Evolutionary conservation across 2,888 invertebrate genomes (phyloP).

Genomic region (Frankliniella intonsa): DNA sequence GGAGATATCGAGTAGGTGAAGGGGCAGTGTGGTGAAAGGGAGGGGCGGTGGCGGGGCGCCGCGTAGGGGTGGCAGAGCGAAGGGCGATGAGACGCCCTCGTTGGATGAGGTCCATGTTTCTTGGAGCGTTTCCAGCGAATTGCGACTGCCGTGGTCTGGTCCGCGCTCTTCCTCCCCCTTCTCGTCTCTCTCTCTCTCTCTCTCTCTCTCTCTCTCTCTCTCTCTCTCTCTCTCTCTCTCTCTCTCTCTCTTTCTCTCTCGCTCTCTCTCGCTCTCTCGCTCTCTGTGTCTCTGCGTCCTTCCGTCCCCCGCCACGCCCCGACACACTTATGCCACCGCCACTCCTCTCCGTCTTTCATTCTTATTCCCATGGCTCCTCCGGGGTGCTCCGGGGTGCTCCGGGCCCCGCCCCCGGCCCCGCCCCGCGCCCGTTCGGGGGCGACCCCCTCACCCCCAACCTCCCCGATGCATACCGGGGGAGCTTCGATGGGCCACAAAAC

Average conservation of each 20-base stretch:
- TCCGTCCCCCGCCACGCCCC: neutral
- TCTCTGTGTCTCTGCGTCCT: neutral
- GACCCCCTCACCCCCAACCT: too few relatives aligned
- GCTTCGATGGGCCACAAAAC: too few relatives aligned
- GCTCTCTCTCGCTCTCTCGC: neutral
- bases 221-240: too few relatives aligned
- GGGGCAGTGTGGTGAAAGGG: neutral
- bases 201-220: neutral
- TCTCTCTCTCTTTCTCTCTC: neutral
- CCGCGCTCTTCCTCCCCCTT: neutral
- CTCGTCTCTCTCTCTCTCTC: neutral
- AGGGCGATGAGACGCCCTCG: slow-evolving; percentile 15
- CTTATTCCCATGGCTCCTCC: slow-evolving; percentile 10
- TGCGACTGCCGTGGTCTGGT: slow-evolving; percentile 10
- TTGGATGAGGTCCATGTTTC: slow-evolving; percentile 26
- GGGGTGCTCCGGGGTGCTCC: neutral
- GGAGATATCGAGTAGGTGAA: too few relatives aligned
- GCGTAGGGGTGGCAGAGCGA: slow-evolving; percentile 5
- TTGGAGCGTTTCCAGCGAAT: slow-evolving; percentile 22
- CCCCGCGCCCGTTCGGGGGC: neutral
- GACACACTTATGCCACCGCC: neutral
- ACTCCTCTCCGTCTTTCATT: neutral
- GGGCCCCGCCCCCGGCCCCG: neutral
- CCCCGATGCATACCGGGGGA: too few relatives aligned
- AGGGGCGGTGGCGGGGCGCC: neutral